Percentiles rank a stretch among this genome's conserved stretches.
These are phyloP conservation scores for Girardinichthys multiradiatus DNA, from an alignment of 2,113 vertebrate species.

Conservation along the genomic window DNA sequence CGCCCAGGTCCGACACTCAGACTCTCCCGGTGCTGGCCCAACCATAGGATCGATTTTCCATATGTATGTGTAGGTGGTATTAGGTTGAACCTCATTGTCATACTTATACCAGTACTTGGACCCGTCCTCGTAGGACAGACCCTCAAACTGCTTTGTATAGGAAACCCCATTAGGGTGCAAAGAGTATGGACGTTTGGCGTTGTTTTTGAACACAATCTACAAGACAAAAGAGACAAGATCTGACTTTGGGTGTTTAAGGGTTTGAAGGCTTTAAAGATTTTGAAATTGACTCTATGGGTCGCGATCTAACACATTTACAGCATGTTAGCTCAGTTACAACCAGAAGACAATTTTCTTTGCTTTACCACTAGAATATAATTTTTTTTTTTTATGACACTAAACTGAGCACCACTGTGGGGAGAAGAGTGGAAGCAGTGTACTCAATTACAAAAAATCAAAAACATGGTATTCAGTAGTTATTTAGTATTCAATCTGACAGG, in stretches of 20 bases:
- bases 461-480: background rate
- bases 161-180: conserved; percentile 91
- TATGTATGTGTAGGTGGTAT: conserved; percentile 86
- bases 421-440: too few species aligned
- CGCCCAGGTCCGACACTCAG: conserved; percentile 88
- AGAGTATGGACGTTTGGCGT: conserved; percentile 88
- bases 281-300: background rate
- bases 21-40: conserved; percentile 79
- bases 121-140: conserved; percentile 86
- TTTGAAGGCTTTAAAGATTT: too few species aligned
- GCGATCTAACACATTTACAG: background rate
- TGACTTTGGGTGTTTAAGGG: background rate
- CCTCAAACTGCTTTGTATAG: conserved; percentile 70
- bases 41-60: conserved; percentile 83
- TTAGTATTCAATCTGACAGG: too few species aligned
- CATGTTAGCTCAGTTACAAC: too few species aligned
- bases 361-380: too few species aligned
- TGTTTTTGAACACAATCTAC: conserved; percentile 93
- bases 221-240: background rate
- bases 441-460: background rate
- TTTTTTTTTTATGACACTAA: too few species aligned
- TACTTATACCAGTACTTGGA: conserved; percentile 87
- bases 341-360: too few species aligned
- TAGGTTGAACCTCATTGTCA: conserved; percentile 86
- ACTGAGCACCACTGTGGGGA: too few species aligned